These are phyloP conservation scores for Hydra vulgaris DNA, from an alignment of 30 jellyfish, hydroid and myxozoan genomes.

Conservation along the genomic window DNA sequence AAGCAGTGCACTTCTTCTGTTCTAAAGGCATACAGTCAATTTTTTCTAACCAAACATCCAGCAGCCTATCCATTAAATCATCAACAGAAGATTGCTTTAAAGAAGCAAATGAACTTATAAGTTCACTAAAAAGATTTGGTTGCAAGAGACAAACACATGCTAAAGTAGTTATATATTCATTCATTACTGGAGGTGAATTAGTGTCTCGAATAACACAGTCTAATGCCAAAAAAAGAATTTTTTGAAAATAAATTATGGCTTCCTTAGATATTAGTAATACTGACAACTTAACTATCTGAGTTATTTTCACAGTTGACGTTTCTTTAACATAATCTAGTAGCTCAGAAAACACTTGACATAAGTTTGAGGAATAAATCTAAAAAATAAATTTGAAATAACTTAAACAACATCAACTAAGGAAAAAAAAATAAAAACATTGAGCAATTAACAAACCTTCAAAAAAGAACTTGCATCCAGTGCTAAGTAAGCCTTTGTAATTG, in stretches of 20 bases:
- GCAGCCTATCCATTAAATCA: slow-evolving; percentile 40
- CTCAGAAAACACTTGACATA: slow-evolving; percentile 15
- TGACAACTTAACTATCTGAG: not conserved
- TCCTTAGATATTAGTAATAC: slow-evolving; percentile 5
- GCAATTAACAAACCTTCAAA: slow-evolving; percentile 32
- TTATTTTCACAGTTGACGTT: not conserved
- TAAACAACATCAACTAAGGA: not conserved
- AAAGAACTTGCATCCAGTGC: slow-evolving; percentile 45
- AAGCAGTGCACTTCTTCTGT: slow-evolving; percentile 44
- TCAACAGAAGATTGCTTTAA: slow-evolving; percentile 20
- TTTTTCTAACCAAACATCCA: slow-evolving; percentile 63
- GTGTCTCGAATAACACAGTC: slow-evolving; percentile 24
- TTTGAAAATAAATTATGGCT: slow-evolving; percentile 5
- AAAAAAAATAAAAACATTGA: not conserved
- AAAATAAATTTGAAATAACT: not conserved
- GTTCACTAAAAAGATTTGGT: not conserved
- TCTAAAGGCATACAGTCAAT: slow-evolving; percentile 28
- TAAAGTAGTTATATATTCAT: not conserved
- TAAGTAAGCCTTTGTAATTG: slow-evolving; percentile 51
- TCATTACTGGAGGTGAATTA: slow-evolving; percentile 12
- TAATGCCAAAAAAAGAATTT: slow-evolving; percentile 7
- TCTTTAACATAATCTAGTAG: slow-evolving; percentile 15
- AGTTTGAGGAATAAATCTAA: slow-evolving; percentile 3
- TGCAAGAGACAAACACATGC: slow-evolving; percentile 14
- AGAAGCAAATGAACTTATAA: not conserved